Evolutionary conservation across 2,113 vertebrate species (phyloP).

Genomic region (Propithecus coquereli): DNA sequence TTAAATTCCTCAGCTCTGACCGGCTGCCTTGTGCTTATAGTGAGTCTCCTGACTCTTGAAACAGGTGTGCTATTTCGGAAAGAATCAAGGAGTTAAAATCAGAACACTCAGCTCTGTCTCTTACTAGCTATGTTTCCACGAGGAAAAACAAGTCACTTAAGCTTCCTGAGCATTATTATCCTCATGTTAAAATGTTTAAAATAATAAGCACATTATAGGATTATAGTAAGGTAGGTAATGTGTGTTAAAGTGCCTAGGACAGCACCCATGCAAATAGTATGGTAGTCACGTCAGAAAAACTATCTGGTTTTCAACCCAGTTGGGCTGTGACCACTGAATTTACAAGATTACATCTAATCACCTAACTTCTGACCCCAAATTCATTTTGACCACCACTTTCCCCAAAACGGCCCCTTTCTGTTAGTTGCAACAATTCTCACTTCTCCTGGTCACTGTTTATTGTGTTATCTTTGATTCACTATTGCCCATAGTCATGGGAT

Average conservation of each 20-base stretch:
- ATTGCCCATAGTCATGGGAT: not conserved
- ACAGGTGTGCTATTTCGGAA: not conserved
- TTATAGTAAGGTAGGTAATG: not conserved
- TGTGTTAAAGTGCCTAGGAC: not conserved
- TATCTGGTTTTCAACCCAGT: not conserved
- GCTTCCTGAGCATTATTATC: not conserved
- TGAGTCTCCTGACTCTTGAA: not conserved
- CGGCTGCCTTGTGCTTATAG: not conserved
- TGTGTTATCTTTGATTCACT: not conserved
- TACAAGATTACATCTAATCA: not conserved
- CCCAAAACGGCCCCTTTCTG: not conserved
- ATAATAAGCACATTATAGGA: not conserved
- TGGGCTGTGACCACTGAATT: not conserved
- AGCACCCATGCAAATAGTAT: too few relatives aligned
- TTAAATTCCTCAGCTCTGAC: not conserved
- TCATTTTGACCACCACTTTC: not conserved
- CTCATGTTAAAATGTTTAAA: not conserved
- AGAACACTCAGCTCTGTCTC: not conserved
- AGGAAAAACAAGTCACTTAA: not conserved
- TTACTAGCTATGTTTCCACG: not conserved
- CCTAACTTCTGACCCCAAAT: not conserved
- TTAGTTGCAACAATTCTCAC: not conserved
- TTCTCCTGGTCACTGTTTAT: not conserved
- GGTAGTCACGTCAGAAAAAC: not conserved
- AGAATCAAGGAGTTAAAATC: not conserved